Base-by-base conservation (phyloP, 2,113 vertebrate genomes). In the Ifrita kowaldi region DNA sequence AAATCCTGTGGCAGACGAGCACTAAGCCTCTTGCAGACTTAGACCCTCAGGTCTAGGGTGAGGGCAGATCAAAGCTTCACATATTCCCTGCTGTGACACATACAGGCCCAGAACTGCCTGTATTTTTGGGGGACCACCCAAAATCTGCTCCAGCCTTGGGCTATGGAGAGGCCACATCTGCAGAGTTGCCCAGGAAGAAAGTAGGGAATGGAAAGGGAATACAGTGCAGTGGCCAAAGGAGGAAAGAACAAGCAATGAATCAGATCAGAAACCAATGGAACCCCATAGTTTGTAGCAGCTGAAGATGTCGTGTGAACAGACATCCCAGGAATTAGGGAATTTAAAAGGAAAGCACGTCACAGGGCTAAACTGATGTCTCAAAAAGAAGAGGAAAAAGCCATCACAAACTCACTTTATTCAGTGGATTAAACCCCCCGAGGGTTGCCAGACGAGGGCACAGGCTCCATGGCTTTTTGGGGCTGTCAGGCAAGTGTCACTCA, bases 401-500 rank as follows among this genome's bases (percentile, higher is more conserved):
- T 17, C 44, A 9, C 57, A 55, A 77, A 67, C 8, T 16, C 18
- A 11, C 39, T 49, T 75, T 50, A 49, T 44, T 70, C 33, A 22
- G 30, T 35, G 32, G 57, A 67, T 75, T 50, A 28, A 85, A 39
- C 7, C 39, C 62, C 6, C 21, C 2, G 0, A 27, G 67, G 10
- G 7, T 18, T 18, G 46, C 23, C 33, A 39, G 19, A 68, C 44
- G 44, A 18, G 32, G 28, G 11, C 35, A 18, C 4, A 49, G 39
- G 19, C 26, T 69, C 37, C 60, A 2, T 28, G 8, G 3, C 65
- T 39, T 77, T 30, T 64, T 30, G 24, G 22, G 55, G 28, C 2
- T 47, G 30, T 13, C 65, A 39, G 6, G 6, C 0, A 0, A 55
- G 39, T 2, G 13, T 17, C 87, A 7, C 22, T 64, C 13, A 0